Conservation (phyloP, 2,113 vertebrate genomes). For the Gnathonemus echidnorhynchus region DNA sequence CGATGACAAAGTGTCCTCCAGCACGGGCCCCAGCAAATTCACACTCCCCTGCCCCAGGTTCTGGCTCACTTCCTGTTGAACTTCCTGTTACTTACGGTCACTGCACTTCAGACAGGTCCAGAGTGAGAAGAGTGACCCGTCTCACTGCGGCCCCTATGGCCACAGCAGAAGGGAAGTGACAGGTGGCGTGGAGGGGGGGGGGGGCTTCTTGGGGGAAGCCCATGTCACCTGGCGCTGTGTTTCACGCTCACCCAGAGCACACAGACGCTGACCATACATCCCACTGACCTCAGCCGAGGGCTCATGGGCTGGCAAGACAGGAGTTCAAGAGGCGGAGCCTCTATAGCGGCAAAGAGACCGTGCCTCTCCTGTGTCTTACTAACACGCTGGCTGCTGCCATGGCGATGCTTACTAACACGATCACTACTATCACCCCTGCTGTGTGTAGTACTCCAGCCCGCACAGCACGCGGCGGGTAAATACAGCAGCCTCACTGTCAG, state of each 20-base stretch:
- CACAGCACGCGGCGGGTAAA: neutral
- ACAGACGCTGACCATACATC: neutral
- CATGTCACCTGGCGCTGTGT: neutral
- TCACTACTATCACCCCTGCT: neutral
- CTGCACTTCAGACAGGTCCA: slow-evolving; percentile 43
- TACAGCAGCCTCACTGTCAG: neutral
- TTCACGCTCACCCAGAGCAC: neutral
- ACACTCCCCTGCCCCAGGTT: slow-evolving; percentile 40
- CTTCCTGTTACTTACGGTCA: neutral
- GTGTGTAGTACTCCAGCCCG: neutral
- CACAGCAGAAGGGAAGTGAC: neutral
- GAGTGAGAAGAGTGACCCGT: slow-evolving; percentile 53
- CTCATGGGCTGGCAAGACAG: neutral
- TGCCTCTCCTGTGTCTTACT: neutral
- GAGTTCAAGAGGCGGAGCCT: neutral
- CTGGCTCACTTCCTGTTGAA: slow-evolving; percentile 20
- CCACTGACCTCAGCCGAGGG: neutral
- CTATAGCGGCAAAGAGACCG: neutral
- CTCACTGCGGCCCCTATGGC: slow-evolving; percentile 11
- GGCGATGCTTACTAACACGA: neutral
- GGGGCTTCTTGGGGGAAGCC: neutral
- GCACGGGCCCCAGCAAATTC: slow-evolving; percentile 40
- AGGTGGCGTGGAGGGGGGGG: neutral
- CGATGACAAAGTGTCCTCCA: slow-evolving; percentile 51
- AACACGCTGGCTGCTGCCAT: neutral